These are phyloP conservation scores for Eremophila alpestris DNA, from an alignment of 2,797 vertebrate genomes.

Conservation along the genomic window DNA sequence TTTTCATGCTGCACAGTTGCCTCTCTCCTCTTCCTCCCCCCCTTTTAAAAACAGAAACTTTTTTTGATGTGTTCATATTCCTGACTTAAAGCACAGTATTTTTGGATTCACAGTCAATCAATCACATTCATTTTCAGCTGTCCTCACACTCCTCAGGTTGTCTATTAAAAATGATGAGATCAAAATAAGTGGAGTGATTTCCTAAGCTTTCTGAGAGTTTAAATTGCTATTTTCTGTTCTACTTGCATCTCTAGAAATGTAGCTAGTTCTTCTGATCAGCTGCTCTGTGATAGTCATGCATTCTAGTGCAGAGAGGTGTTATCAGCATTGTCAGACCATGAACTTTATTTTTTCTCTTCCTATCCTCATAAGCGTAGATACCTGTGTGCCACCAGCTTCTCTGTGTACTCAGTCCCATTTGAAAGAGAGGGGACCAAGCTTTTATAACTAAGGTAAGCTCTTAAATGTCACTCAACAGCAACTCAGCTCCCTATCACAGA, in stretches of 20 bases:
- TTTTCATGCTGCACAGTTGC: constrained; percentile 65
- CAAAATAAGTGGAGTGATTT: constrained; percentile 66
- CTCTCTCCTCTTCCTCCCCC: not conserved
- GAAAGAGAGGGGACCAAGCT: not conserved
- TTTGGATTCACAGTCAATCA: constrained; percentile 38
- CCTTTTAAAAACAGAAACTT: constrained; percentile 31
- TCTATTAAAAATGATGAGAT: constrained; percentile 54
- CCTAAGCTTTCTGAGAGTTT: constrained; percentile 61
- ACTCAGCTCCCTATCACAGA: not conserved
- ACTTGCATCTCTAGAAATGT: not conserved
- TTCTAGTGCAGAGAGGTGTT: constrained; percentile 7
- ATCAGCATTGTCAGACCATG: constrained; percentile 28
- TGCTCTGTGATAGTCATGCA: constrained; percentile 33
- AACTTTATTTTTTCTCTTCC: not conserved
- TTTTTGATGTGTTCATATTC: constrained; percentile 58
- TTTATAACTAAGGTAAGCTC: not conserved
- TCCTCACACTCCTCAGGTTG: constrained; percentile 54
- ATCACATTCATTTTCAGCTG: constrained; percentile 19
- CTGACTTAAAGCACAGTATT: constrained; percentile 37
- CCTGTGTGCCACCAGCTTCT: constrained; percentile 17
- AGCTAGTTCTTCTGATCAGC: not conserved
- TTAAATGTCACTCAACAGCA: not conserved
- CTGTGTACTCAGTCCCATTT: constrained; percentile 14
- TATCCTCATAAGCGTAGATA: not conserved
- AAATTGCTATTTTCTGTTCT: constrained; percentile 30